A percentile compares a stretch with the other conserved stretches of the same genome.
Evolutionary conservation across 35 echinoderm and acorn worm genomes (phyloP).

Genomic region (Apostichopus japonicus): DNA sequence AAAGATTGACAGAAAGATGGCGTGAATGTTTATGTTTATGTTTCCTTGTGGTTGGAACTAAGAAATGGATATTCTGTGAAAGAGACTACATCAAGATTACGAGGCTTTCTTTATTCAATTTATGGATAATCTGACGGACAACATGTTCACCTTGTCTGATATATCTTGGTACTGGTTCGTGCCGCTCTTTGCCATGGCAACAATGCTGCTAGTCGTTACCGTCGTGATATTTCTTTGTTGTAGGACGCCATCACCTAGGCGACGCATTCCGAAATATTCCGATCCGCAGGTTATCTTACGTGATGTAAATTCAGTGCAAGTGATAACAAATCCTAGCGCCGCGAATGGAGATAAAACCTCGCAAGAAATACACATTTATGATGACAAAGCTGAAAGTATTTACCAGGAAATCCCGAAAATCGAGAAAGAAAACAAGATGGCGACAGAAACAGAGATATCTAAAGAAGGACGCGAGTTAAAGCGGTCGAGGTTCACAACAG

Average conservation of each 20-base stretch:
- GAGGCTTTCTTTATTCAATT: neutral
- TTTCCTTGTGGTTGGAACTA: neutral
- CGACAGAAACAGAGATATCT: neutral
- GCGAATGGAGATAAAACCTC: neutral
- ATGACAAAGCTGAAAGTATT: conserved; percentile 10
- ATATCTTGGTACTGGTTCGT: conserved; percentile 47
- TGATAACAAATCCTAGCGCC: conserved; percentile 9
- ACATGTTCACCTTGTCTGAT: conserved; percentile 28
- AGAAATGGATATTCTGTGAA: neutral
- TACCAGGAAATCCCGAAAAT: conserved; percentile 5
- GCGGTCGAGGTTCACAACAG: conserved; percentile 27
- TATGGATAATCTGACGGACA: neutral
- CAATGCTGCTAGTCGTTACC: conserved; percentile 19
- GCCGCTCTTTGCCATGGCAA: conserved; percentile 38
- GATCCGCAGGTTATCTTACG: conserved; percentile 29
- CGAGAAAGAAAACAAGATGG: conserved; percentile 4
- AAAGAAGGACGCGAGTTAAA: neutral
- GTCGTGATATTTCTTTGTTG: conserved; percentile 43
- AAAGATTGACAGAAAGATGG: no score
- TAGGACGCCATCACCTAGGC: conserved; percentile 27
- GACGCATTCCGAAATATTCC: conserved; percentile 16
- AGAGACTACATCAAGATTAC: neutral
- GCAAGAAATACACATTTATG: neutral
- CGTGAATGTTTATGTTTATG: no score
- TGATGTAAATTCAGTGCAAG: conserved; percentile 18